Conservation (phyloP, 2,888 invertebrate species). For the Hyalella azteca region DNA sequence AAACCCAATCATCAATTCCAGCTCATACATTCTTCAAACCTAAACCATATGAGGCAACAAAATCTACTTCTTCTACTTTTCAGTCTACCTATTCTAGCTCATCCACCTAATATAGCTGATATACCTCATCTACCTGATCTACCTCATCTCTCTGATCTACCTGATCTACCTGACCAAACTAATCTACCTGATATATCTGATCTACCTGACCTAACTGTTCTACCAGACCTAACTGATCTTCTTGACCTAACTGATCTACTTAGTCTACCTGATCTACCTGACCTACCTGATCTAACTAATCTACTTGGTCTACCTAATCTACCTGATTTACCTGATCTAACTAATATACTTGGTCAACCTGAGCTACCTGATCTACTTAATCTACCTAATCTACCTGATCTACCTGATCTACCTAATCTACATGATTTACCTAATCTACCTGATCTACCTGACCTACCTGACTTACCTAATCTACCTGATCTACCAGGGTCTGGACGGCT, state of each 20-base stretch:
- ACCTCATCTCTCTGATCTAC: background rate
- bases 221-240: background rate
- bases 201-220: background rate
- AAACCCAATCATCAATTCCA: too few species aligned
- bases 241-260: background rate
- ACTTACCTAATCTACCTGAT: background rate
- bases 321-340: background rate
- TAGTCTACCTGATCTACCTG: background rate
- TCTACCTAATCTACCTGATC: background rate
- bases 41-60: too few species aligned
- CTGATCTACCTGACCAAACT: background rate
- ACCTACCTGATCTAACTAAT: background rate
- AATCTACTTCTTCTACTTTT: too few species aligned
- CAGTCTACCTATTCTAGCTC: background rate
- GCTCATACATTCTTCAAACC: too few species aligned
- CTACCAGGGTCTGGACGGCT: slow-evolving; percentile 76
- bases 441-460: background rate
- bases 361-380: background rate
- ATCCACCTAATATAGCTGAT: background rate
- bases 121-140: background rate
- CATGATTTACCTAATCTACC: background rate
- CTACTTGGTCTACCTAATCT: background rate
- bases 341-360: background rate
- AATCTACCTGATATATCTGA: background rate
- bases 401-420: background rate